A percentile compares a stretch with the other conserved stretches of the same genome.
These are phyloP conservation scores for Rhinichthys klamathensis DNA, from an alignment of 2,113 vertebrate species.

Conservation along the genomic window DNA sequence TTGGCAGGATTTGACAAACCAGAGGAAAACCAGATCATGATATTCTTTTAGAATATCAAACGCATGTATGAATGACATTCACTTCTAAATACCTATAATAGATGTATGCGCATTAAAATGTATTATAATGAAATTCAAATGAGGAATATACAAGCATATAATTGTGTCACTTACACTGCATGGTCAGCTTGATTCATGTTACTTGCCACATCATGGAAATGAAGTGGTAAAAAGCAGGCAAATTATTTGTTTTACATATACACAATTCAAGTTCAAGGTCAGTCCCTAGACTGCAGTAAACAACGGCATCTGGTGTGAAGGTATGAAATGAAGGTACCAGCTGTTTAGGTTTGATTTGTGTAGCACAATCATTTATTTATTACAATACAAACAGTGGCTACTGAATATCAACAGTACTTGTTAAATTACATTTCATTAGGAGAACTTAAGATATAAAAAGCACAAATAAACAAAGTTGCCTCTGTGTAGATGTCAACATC, in stretches of 20 bases:
- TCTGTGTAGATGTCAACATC: slow-evolving; percentile 5
- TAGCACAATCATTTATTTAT: slow-evolving; percentile 26
- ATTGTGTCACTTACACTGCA: not conserved
- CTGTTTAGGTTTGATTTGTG: not conserved
- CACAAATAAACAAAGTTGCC: slow-evolving; percentile 24
- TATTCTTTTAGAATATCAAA: not conserved
- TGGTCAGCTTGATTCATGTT: not conserved
- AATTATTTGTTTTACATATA: not conserved
- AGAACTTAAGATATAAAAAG: slow-evolving; percentile 1
- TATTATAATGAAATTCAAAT: not conserved
- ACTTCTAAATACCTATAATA: not conserved
- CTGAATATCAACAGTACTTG: slow-evolving; percentile 10
- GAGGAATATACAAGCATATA: not conserved
- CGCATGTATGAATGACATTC: not conserved
- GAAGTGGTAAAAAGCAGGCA: not conserved
- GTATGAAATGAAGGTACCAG: not conserved
- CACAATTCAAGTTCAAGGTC: not conserved
- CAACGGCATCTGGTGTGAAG: not conserved
- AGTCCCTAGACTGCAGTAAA: not conserved
- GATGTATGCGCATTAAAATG: not conserved
- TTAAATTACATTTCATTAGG: slow-evolving; percentile 34
- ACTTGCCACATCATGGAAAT: not conserved
- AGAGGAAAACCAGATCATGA: not conserved
- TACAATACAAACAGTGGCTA: not conserved
- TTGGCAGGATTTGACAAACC: not conserved